Evolutionary conservation across 2,888 invertebrate genomes (phyloP).

Genomic region (Microctonus hyperodae): DNA sequence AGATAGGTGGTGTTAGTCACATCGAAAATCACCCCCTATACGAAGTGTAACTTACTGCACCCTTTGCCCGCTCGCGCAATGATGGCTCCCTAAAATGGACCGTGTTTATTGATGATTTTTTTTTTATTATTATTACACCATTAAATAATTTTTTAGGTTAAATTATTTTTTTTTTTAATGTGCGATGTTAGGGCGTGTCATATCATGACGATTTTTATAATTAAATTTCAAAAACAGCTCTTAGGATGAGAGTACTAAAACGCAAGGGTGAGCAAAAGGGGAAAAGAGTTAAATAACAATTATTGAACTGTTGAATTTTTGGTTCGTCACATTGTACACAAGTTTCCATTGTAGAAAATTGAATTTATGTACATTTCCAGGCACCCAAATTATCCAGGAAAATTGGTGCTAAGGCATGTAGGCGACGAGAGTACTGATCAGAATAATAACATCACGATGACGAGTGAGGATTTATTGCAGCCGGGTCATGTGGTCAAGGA

Average conservation of each 20-base stretch:
- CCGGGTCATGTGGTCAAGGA: conserved; percentile 98
- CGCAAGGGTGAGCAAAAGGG: background rate
- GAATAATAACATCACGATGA: conserved; percentile 83
- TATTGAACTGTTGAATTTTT: background rate
- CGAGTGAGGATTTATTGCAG: conserved; percentile 91
- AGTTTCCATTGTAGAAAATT: background rate
- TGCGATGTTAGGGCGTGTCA: conserved; percentile 46
- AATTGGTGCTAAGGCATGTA: conserved; percentile 58
- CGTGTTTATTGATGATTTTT: conserved; percentile 51
- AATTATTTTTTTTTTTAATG: conserved; percentile 30
- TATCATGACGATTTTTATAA: conserved; percentile 5
- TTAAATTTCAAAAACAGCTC: background rate
- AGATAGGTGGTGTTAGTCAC: conserved; percentile 11
- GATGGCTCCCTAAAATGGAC: conserved; percentile 60
- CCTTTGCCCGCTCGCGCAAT: conserved; percentile 58
- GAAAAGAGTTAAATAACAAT: background rate
- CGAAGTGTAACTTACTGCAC: conserved; percentile 47
- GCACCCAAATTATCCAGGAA: conserved; percentile 51
- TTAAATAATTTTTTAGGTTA: conserved; percentile 32
- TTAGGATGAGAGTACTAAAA: background rate
- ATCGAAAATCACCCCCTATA: conserved; percentile 34
- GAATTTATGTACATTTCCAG: conserved; percentile 9
- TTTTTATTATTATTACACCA: conserved; percentile 18
- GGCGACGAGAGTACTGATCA: conserved; percentile 66
- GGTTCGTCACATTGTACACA: too few relatives aligned